These are phyloP conservation scores for Xestobium rufovillosum DNA, from an alignment of 2,888 invertebrate species.

Conservation along the genomic window DNA sequence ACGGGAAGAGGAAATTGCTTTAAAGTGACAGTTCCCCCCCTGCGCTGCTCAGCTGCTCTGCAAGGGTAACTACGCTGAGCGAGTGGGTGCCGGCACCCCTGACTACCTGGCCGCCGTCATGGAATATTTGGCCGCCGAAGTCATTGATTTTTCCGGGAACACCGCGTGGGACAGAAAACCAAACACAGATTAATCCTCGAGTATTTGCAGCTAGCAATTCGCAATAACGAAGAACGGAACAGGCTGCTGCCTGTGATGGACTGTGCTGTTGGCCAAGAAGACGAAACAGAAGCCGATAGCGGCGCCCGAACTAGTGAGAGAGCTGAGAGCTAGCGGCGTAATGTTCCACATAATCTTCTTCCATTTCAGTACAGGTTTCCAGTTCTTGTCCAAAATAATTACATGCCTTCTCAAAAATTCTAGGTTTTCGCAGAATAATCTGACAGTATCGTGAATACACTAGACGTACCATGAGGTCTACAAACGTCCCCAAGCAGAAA, in stretches of 20 bases:
- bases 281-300: too few relatives aligned
- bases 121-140: conserved; percentile 64
- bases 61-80: conserved; percentile 56
- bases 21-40: conserved; percentile 52
- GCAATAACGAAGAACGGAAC: conserved; percentile 77
- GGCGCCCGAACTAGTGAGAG: too few relatives aligned
- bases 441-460: too few relatives aligned
- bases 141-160: conserved; percentile 59
- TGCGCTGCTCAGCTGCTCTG: conserved; percentile 52
- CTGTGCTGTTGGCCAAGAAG: conserved; percentile 65
- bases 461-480: too few relatives aligned
- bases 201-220: conserved; percentile 70
- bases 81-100: conserved; percentile 50
- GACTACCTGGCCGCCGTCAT: conserved; percentile 54
- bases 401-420: too few relatives aligned
- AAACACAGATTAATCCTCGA: conserved; percentile 68
- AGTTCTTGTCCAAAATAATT: too few relatives aligned
- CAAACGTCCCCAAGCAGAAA: too few relatives aligned
- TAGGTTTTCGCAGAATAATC: too few relatives aligned
- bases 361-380: too few relatives aligned
- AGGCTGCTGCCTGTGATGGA: conserved; percentile 69
- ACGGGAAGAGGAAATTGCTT: too few relatives aligned
- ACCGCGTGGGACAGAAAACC: conserved; percentile 59
- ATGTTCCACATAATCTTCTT: too few relatives aligned
- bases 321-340: too few relatives aligned